Evolutionary conservation across 2,797 vertebrate species (phyloP), one percentile per base, ranked within the genome.

Genomic region (Meda fulgida): DNA sequence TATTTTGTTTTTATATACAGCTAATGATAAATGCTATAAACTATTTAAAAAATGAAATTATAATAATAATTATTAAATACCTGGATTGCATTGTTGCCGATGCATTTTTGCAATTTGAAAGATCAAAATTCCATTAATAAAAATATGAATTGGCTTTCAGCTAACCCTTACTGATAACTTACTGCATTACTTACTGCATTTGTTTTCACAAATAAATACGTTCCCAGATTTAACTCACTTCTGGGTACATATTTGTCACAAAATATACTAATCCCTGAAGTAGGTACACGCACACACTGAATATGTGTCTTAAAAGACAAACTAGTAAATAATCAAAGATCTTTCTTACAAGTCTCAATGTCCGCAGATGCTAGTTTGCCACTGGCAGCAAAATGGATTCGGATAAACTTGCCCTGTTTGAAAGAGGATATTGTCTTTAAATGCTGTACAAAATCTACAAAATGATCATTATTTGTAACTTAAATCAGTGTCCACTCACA

Each of bases 321-420:
- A 48, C 1, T 7, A 72, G 1, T 48, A 29, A 72, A 71, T 71
- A 71, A 72, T 5, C 40, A 72, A 48, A 72, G 1, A 72, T 11
- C 1, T 5, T 65, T 26, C 96, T 96, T 90, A 97, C 96, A 97
- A 26, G 96, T 97, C 87, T 96, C 96, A 90, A 96, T 96, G 86
- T 96, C 96, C 2, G 96, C 96, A 67, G 96, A 96, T 21, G 95
- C 93, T 89, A 96, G 81, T 84, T 96, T 97, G 23, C 96, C 96
- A 63, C 94, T 96, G 83, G 95, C 93, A 60, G 94, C 96, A 84
- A 97, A 97, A 90, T 97, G 96, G 90, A 97, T 97, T 89, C 96
- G 93, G 90, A 97, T 97, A 89, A 97, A 97, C 92, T 97, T 97
- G 86, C 96, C 96, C 96, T 97, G 77, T 77, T 66, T 43, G 2